Evolutionary conservation across 1,140 invertebrate genomes (phyloP).

Genomic region (Zaprionus kolodkinae): DNA sequence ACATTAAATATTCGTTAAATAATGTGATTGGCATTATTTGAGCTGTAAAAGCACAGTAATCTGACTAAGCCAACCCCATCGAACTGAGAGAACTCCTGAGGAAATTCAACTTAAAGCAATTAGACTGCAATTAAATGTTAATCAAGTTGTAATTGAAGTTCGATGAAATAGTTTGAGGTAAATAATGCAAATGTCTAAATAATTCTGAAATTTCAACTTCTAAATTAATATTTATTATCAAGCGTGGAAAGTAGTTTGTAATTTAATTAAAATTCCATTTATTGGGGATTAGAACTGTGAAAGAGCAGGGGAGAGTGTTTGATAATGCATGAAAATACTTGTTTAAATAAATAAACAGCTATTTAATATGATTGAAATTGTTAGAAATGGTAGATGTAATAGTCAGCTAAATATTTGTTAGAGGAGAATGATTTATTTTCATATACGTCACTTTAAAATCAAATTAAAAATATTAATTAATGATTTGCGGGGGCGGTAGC

Average conservation of each 20-base stretch:
- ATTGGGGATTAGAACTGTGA: background rate
- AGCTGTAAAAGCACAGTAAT: background rate
- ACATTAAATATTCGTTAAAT: conserved; percentile 2
- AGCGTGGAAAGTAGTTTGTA: background rate
- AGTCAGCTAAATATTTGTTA: too few species aligned
- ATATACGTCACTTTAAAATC: too few species aligned
- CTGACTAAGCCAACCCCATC: background rate
- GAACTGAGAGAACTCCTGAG: background rate
- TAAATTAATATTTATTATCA: background rate
- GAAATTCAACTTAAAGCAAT: background rate
- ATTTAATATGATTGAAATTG: too few species aligned
- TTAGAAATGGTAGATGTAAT: too few species aligned
- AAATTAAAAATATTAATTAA: too few species aligned
- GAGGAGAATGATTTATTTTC: too few species aligned
- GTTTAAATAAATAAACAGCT: too few species aligned
- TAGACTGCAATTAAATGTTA: background rate
- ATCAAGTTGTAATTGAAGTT: background rate
- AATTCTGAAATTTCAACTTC: background rate
- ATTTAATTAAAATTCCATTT: background rate
- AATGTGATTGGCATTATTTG: background rate
- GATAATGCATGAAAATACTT: too few species aligned
- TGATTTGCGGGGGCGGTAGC: too few species aligned
- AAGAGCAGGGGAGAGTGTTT: too few species aligned
- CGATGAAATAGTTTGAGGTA: background rate
- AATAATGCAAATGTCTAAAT: background rate